Evolutionary conservation across 2,888 invertebrate species (phyloP).

Genomic region (Aphidius colemani): DNA sequence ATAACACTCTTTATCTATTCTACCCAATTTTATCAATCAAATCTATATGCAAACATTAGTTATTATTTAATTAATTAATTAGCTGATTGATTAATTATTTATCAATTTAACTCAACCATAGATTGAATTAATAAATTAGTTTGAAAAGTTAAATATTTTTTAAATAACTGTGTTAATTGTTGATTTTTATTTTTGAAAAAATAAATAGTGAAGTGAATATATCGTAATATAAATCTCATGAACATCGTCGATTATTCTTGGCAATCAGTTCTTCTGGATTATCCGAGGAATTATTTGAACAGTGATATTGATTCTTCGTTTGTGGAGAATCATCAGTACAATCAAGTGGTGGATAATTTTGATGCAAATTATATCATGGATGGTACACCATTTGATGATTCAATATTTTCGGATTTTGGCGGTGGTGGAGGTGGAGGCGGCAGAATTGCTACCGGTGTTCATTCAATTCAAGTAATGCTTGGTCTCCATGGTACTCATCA

Average conservation of each 20-base stretch:
- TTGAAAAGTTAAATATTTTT: too few relatives aligned
- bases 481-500: conserved; percentile 64
- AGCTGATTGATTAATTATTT: too few relatives aligned
- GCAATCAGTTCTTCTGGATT: conserved; percentile 22
- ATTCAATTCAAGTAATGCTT: conserved; percentile 73
- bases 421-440: conserved; percentile 71
- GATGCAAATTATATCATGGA: conserved; percentile 65
- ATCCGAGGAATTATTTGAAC: conserved; percentile 18
- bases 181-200: not conserved
- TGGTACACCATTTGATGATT: conserved; percentile 75
- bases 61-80: too few relatives aligned
- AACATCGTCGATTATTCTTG: conserved; percentile 27
- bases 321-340: not conserved
- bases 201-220: not conserved
- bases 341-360: not conserved
- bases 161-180: not conserved
- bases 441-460: conserved; percentile 65
- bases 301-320: conserved; percentile 11
- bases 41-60: too few relatives aligned
- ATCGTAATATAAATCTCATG: conserved; percentile 7
- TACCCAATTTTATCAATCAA: conserved; percentile 26
- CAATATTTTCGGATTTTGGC: conserved; percentile 77
- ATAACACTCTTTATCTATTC: conserved; percentile 19
- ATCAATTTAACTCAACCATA: too few relatives aligned
- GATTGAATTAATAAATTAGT: too few relatives aligned